phyloP scores from a whole-genome alignment of 2,888 invertebrate genomes.

The Latheticus oryzae region DNA sequence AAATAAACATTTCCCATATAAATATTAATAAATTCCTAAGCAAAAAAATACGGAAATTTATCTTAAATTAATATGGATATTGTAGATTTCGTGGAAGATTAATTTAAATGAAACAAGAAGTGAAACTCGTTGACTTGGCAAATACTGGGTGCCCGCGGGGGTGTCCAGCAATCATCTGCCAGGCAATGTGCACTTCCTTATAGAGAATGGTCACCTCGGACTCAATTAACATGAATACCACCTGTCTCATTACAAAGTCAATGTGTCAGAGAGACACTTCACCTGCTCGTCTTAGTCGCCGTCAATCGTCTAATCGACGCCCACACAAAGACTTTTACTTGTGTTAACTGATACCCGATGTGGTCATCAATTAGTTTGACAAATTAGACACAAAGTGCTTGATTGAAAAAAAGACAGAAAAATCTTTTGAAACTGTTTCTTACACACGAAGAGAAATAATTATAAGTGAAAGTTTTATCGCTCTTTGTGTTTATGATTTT shows the following conservation, averaged over 20 bases:
- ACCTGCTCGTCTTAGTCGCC: constrained; percentile 49
- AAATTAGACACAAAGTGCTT: constrained; percentile 29
- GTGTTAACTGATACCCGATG: constrained; percentile 33
- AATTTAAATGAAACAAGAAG: constrained; percentile 2
- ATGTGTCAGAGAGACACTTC: constrained; percentile 56
- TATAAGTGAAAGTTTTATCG: no score
- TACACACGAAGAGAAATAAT: no score
- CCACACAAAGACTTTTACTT: constrained; percentile 36
- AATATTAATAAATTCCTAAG: no score
- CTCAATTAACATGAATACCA: constrained; percentile 59
- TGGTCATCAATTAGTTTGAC: constrained; percentile 40
- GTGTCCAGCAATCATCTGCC: constrained; percentile 61
- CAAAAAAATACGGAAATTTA: no score
- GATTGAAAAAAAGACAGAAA: constrained; percentile 2
- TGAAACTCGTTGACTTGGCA: constrained; percentile 23
- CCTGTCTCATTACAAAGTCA: constrained; percentile 60
- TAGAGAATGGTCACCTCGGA: constrained; percentile 59
- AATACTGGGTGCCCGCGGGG: constrained; percentile 55
- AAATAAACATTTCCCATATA: no score
- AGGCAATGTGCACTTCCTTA: constrained; percentile 61
- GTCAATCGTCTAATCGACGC: constrained; percentile 39
- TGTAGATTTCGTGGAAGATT: neutral
- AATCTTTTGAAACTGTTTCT: no score
- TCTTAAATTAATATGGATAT: neutral
- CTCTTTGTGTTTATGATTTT: no score